Evolutionary conservation across 2,113 vertebrate species (phyloP).

Genomic region (Scophthalmus maximus): DNA sequence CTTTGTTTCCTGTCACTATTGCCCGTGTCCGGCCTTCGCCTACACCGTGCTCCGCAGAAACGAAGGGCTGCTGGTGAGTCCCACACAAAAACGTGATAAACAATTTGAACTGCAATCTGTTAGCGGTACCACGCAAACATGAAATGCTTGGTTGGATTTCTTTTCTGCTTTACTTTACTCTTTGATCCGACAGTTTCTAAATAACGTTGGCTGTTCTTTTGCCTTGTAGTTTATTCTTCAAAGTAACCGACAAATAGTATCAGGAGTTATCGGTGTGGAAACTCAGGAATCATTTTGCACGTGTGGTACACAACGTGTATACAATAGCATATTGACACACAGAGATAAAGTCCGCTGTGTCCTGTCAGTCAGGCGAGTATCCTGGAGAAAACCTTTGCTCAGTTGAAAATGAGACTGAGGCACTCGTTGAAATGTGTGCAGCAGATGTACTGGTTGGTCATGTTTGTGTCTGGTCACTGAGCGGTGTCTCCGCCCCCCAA

Average conservation of each 20-base stretch:
- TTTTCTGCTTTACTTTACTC: too few species aligned
- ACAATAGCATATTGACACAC: slow-evolving; percentile 13
- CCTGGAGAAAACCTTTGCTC: slow-evolving; percentile 10
- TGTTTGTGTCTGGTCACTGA: slow-evolving; percentile 45
- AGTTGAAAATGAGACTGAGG: slow-evolving; percentile 6
- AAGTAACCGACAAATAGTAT: not conserved
- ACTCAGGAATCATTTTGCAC: not conserved
- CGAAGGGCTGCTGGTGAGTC: slow-evolving; percentile 88
- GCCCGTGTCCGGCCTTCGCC: slow-evolving; percentile 90
- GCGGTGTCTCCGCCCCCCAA: slow-evolving; percentile 16
- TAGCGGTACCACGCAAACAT: not conserved
- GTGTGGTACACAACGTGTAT: not conserved
- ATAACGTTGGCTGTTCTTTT: too few species aligned
- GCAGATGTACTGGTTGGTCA: slow-evolving; percentile 35
- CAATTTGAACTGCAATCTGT: not conserved
- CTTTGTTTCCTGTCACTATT: slow-evolving; percentile 92
- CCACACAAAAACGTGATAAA: not conserved
- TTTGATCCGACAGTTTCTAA: too few species aligned
- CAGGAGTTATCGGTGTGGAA: not conserved
- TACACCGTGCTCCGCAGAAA: slow-evolving; percentile 89
- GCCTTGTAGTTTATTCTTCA: not conserved
- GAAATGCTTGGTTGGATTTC: not conserved
- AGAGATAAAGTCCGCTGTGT: slow-evolving; percentile 18
- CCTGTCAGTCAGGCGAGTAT: slow-evolving; percentile 33
- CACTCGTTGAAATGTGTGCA: slow-evolving; percentile 17